Evolutionary conservation across 2,113 vertebrate species (phyloP), one percentile per base, ranked within the genome.

Genomic region (Sphaerodactylus townsendi): DNA sequence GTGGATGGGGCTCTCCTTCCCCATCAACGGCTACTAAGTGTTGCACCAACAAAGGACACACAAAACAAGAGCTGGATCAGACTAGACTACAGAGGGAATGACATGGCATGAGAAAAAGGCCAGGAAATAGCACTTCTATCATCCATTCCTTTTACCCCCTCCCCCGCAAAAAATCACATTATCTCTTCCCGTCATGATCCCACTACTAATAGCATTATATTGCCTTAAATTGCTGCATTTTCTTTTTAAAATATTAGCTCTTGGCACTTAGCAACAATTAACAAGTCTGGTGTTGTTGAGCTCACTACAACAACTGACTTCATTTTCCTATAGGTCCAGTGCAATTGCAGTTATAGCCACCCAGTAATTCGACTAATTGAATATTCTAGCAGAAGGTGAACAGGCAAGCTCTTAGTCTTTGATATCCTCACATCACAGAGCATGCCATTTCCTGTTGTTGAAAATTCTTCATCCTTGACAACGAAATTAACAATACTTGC

Each of bases 291-390:
- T 17, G 33, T 75, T 78, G 86, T 37, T 82, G 28, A 68, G 17
- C 69, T 37, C 44, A 77, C 84, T 7, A 39, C 59, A 64, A 79
- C 59, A 89, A 78, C 80, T 78, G 88, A 83, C 46, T 79, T 83
- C 62, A 59, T 70, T 28, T 48, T 25, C 68, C 21, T 83, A 10
- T 14, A 82, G n/a, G 65, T 21, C 10, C 46, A 41, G 11, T 39
- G 81, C 65, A 68, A 75, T 46, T 69, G 50, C 30, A 76, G 46
- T 28, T 62, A 69, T 66, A 64, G 62, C 68, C 41, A n/a, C 28
- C 65, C 23, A 8, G 13, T 85, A 48, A 70, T 37, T 8, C 17
- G 6, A 44, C 23, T 48, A 59, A 39, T 14, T 30, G 48, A 10
- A 37, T 64, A 19, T 23, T 21, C 25, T 50, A 35, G 8, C 41